Conservation (phyloP, 2,888 invertebrate species). For the Lysandra bellargus region DNA sequence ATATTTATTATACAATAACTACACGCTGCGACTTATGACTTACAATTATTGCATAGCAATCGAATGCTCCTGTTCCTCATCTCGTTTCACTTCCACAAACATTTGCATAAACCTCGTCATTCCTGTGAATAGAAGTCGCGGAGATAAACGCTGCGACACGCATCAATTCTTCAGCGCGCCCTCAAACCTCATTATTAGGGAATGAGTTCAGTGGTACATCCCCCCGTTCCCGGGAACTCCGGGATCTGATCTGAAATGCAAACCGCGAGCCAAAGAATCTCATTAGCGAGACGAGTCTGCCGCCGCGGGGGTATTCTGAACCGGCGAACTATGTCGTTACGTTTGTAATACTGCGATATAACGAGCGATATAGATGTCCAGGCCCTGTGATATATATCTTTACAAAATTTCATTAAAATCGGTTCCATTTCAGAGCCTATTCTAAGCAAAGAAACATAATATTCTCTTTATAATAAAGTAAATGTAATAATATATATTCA, state of each 20-base stretch:
- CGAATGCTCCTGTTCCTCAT: too few species aligned
- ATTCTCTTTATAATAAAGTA: too few species aligned
- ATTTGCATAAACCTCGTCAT: neutral
- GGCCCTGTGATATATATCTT: neutral
- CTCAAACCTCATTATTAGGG: constrained; percentile 55
- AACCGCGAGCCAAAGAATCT: constrained; percentile 79
- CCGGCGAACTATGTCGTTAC: neutral
- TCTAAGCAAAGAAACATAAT: too few species aligned
- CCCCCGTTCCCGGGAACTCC: constrained; percentile 18
- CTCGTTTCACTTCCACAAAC: neutral
- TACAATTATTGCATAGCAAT: too few species aligned
- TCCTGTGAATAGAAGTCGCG: neutral
- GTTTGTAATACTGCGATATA: neutral
- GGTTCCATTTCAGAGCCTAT: too few species aligned
- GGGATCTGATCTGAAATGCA: constrained; percentile 74
- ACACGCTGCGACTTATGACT: too few species aligned
- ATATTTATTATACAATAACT: too few species aligned
- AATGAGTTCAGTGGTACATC: constrained; percentile 55
- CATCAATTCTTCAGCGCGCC: constrained; percentile 32
- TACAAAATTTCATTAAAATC: too few species aligned
- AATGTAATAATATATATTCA: too few species aligned
- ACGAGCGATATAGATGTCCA: too few species aligned
- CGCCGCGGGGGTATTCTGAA: constrained; percentile 57
- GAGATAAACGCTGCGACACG: constrained; percentile 25
- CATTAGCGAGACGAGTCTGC: constrained; percentile 69